phyloP scores from a whole-genome alignment of 2,888 invertebrate genomes.

The Pristionchus mayeri region DNA sequence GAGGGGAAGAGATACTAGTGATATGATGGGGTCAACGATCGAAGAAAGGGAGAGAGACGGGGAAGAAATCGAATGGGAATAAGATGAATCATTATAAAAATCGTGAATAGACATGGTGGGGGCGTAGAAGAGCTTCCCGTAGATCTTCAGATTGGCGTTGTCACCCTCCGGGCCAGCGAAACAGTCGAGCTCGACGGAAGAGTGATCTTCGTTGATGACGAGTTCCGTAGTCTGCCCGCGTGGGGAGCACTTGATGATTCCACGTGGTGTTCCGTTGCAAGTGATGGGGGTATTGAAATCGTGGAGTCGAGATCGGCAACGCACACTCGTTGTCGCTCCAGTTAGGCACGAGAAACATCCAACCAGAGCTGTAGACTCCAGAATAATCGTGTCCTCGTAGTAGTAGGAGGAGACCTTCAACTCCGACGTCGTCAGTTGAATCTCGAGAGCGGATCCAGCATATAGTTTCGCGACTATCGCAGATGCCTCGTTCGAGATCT shows the following conservation, averaged over 20 bases:
- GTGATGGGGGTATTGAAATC: not conserved
- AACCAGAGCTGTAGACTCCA: not conserved
- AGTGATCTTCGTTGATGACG: not conserved
- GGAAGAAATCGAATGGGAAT: too few relatives aligned
- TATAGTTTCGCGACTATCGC: not conserved
- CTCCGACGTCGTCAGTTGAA: slow-evolving; percentile 23
- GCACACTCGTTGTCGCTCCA: not conserved
- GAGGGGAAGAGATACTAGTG: too few relatives aligned
- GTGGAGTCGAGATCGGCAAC: not conserved
- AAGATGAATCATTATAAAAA: not conserved
- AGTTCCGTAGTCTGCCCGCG: not conserved
- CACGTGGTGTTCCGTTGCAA: not conserved
- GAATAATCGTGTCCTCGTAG: not conserved
- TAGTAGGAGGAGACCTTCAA: not conserved
- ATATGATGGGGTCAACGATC: too few relatives aligned
- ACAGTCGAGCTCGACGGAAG: not conserved
- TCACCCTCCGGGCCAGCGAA: slow-evolving; percentile 21
- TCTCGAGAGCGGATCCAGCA: not conserved
- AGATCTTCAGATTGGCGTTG: not conserved
- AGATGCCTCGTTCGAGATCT: not conserved
- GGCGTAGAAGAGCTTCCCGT: not conserved
- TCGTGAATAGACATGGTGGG: not conserved
- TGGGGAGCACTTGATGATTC: not conserved
- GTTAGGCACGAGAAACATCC: slow-evolving; percentile 1
- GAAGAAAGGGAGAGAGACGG: too few relatives aligned